Base-by-base conservation (phyloP, 2,113 vertebrate genomes). In the Hyperopisus bebe region DNA sequence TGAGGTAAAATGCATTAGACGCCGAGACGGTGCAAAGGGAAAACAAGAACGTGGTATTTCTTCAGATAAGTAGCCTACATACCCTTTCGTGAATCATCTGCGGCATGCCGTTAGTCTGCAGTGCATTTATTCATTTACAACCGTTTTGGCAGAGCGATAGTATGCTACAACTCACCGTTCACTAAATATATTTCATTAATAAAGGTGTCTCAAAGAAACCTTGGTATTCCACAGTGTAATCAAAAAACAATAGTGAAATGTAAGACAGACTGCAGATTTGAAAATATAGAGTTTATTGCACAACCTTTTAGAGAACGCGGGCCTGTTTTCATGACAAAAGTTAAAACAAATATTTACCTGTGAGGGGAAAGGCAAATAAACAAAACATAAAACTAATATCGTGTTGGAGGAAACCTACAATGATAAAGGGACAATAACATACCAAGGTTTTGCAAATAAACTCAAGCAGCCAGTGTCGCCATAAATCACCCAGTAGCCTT, bases 201-300 rank as follows among this genome's bases (percentile, higher is more conserved):
- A 27, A 66, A 66, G 62, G 10, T 66, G 62, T 27, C 3, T 66
- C 62, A 66, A 27, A 66, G 9, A 66, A 27, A 66, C 3, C 8
- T 3, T 11, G 3, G 62, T n/a, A 66, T 66, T 77, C 70, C 35
- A 15, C 35, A 19, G 31, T 19, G 31, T 8, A 80, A 80, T 80
- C 3, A 70, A 70, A n/a, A 70, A 27, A 39, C 70, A 19, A 80
- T 15, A 7, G 35, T 80, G 5, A 80, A 42, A 80, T 80, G 17
- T 84, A n/a, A 83, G 46, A 46, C 1, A 90, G 90, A 62, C 77
- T 47, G 87, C 92, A 84, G 31, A 2, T 91, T 94, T 95, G 95
- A 95, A 96, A 96, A 96, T 95, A 96, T 96, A 96, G 92, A 93
- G 93, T 96, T 93, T 96, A 96, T 96, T 96, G 95, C 95, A 96